Evolutionary conservation across 2,113 vertebrate genomes (phyloP).

Genomic region (Salvelinus sp.): DNA sequence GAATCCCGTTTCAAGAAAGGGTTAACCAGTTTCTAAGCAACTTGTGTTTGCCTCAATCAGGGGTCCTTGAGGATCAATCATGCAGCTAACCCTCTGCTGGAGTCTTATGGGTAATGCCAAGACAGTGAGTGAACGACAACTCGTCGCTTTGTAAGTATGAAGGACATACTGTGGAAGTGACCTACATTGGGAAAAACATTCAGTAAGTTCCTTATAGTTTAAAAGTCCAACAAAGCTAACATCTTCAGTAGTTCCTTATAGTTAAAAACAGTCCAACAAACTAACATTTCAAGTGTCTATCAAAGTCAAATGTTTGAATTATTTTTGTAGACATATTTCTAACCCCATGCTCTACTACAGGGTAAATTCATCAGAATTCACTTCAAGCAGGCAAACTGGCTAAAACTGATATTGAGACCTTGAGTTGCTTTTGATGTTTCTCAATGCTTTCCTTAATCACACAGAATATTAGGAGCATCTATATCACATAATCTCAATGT

Average conservation of each 20-base stretch:
- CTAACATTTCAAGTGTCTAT: too few species aligned
- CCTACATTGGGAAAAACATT: too few species aligned
- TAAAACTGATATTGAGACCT: too few species aligned
- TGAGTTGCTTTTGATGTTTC: too few species aligned
- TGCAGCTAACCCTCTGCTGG: slow-evolving; percentile 59
- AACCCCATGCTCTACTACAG: background rate
- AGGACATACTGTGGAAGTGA: background rate
- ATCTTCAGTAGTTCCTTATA: background rate
- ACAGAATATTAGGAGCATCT: too few species aligned
- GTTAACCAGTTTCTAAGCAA: too few species aligned
- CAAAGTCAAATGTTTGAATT: too few species aligned
- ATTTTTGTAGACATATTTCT: too few species aligned
- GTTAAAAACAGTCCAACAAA: too few species aligned
- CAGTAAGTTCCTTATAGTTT: background rate
- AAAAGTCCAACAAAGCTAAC: too few species aligned
- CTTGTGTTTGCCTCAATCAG: slow-evolving; percentile 16
- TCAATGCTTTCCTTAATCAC: too few species aligned
- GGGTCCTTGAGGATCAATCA: slow-evolving; percentile 64
- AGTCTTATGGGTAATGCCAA: slow-evolving; percentile 63
- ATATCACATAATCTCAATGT: too few species aligned
- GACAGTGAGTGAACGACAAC: slow-evolving; percentile 66
- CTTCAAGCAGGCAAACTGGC: slow-evolving; percentile 64
- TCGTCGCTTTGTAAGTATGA: slow-evolving; percentile 60
- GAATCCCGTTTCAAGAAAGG: background rate
- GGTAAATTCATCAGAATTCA: slow-evolving; percentile 77